These are phyloP conservation scores for Rhodinocichla rosea DNA, from an alignment of 2,113 vertebrate genomes.

Conservation along the genomic window DNA sequence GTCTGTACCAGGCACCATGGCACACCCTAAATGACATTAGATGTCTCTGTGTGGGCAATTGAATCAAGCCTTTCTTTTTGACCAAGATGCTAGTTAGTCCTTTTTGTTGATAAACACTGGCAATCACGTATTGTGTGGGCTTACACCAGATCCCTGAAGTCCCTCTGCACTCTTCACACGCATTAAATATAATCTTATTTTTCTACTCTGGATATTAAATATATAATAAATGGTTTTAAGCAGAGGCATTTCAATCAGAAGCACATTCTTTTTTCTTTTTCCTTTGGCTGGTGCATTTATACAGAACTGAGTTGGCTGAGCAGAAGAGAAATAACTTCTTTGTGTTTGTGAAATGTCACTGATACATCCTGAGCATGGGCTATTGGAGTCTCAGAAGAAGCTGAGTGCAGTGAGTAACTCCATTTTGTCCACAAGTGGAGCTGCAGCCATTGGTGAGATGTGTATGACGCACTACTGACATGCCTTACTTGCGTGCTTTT, in stretches of 20 bases:
- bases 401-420: neutral
- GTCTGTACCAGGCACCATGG: neutral
- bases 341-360: neutral
- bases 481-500: neutral
- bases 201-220: neutral
- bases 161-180: neutral
- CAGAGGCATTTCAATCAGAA: neutral
- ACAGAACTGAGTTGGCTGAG: neutral
- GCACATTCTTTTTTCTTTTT: neutral
- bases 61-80: neutral
- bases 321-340: neutral
- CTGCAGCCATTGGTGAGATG: neutral
- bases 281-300: neutral
- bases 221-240: neutral
- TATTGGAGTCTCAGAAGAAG: neutral
- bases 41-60: neutral
- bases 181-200: neutral
- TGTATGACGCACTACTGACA: conserved; percentile 24
- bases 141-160: neutral
- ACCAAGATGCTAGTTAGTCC: neutral
- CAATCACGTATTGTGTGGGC: neutral
- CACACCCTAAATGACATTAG: neutral
- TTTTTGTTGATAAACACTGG: neutral
- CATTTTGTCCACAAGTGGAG: neutral
- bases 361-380: neutral